Evolutionary conservation across 2,888 invertebrate species (phyloP).

Genomic region (Fragum fragum): DNA sequence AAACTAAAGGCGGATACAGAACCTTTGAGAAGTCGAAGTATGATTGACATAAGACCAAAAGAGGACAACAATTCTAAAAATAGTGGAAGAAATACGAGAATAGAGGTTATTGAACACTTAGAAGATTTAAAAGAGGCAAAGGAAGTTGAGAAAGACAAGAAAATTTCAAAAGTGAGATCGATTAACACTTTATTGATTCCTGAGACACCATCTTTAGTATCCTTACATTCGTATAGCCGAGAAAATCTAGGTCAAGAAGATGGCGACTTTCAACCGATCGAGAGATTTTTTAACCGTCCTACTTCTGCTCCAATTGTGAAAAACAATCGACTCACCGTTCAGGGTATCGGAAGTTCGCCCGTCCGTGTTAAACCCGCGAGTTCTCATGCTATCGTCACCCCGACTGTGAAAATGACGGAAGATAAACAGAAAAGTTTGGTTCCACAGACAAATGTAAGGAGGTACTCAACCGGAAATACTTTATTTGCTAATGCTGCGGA

Average conservation of each 20-base stretch:
- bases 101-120: neutral
- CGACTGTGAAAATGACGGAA: neutral
- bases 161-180: neutral
- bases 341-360: constrained; percentile 21
- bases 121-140: neutral
- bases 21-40: constrained; percentile 10
- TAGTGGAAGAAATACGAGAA: neutral
- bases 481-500: neutral
- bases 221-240: constrained; percentile 26
- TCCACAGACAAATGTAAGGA: neutral
- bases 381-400: neutral
- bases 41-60: constrained; percentile 4
- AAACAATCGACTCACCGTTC: constrained; percentile 10
- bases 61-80: neutral
- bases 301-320: constrained; percentile 22
- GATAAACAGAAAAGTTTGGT: neutral
- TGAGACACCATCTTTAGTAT: constrained; percentile 40
- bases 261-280: constrained; percentile 20
- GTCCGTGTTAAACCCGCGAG: neutral
- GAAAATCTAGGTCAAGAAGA: constrained; percentile 15
- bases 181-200: constrained; percentile 16
- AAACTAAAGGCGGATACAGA: neutral
- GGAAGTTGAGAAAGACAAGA: neutral
- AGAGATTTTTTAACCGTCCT: constrained; percentile 13
- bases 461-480: constrained; percentile 19